Evolutionary conservation across 1,140 invertebrate genomes (phyloP).

Genomic region (Camponotus floridanus): DNA sequence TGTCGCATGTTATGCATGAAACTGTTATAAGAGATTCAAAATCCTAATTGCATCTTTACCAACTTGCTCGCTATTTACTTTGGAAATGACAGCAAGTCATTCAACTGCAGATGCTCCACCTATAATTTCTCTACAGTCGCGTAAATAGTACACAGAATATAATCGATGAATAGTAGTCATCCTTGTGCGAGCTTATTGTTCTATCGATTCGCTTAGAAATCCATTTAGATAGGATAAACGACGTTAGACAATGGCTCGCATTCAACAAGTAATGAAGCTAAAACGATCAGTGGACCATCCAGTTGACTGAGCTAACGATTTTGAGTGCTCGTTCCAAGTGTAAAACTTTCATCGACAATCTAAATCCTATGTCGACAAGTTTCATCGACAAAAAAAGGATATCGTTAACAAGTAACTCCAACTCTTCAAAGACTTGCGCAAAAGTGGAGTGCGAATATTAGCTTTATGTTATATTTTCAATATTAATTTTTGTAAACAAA

Average conservation of each 20-base stretch:
- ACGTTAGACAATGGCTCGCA: slow-evolving; percentile 72
- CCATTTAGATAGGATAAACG: slow-evolving; percentile 75
- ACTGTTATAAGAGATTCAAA: neutral
- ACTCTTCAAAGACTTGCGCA: neutral
- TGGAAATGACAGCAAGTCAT: neutral
- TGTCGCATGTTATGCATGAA: no score
- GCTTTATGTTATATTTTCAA: neutral
- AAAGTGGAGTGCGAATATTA: neutral
- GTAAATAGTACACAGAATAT: slow-evolving; percentile 57
- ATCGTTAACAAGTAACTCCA: neutral
- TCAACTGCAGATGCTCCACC: neutral
- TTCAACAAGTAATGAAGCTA: slow-evolving; percentile 77
- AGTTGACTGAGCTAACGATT: slow-evolving; percentile 49
- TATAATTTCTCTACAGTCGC: slow-evolving; percentile 61
- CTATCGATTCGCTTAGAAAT: slow-evolving; percentile 77
- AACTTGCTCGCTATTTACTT: neutral
- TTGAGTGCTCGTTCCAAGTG: neutral
- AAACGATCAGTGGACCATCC: slow-evolving; percentile 66
- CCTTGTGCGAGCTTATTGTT: slow-evolving; percentile 74
- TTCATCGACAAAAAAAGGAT: neutral
- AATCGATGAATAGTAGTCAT: slow-evolving; percentile 63
- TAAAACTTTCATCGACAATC: neutral
- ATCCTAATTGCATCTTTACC: neutral
- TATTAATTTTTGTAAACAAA: neutral
- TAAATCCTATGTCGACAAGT: neutral